Base-by-base conservation (phyloP, 2,888 invertebrate genomes). In the Ophonus ardosiacus region DNA sequence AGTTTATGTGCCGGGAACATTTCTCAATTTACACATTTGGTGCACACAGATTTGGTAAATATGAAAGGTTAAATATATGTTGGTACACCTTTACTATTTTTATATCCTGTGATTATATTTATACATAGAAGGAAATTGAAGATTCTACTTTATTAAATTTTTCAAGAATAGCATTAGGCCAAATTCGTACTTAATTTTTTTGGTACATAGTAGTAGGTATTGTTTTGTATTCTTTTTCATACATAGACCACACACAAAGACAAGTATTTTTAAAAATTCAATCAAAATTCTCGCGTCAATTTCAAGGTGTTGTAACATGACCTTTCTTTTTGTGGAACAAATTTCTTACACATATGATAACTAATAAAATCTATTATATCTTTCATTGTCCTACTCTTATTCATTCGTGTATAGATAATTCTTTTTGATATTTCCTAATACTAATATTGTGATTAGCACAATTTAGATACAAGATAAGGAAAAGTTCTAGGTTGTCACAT, bases 401-500 rank as follows among this genome's bases (percentile, higher is more conserved):
- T 51, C 43, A 51, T 51, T 51, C 43, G 13, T 51, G 43, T 51
- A 51, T 51, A 10, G 43, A 51, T 51, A 51, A 51, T 51, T 51
- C 13, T 10, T 51, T 51, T 51, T 13, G 43, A 51, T 51, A 51
- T 51, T 51, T 51, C 43, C 43, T 51, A 13, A 51, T 51, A 51
- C 43, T 51, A 51, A 51, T 51, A 17, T 63, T 18, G 24, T 63
- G 21, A 24, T 63, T 21, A 24, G 63, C 21, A 24, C 18, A 21
- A 24, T 63, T 24, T 63, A 63, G 24, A 63, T 51, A 51, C 43
- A 51, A 8, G 43, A 51, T 51, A 51, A 51, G 24, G 21, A 63
- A 8, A 63, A 18, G 63, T 63, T 51, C 43, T 51, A 51, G 43
- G 43, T 63, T 63, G 24, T 63, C 63, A 24, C 21, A 59, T 63